Percentiles rank a stretch among this genome's conserved stretches.
Conservation (phyloP, 2,797 vertebrate species). For the Nasua narica region DNA sequence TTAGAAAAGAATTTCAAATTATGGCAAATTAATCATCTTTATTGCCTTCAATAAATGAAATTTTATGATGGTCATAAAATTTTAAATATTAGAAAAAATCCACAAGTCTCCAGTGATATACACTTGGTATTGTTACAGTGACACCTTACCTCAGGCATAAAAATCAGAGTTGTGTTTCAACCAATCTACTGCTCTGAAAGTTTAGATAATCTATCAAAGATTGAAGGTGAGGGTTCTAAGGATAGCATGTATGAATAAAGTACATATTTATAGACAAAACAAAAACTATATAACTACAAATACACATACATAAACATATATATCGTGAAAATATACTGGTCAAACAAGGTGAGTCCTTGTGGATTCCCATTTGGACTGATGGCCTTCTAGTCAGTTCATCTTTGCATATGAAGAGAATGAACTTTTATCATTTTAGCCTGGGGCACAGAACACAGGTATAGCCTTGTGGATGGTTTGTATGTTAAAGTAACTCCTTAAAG, state of each 20-base stretch:
- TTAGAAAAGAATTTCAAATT: conserved; percentile 8
- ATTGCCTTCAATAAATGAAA: neutral
- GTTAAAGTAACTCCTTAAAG: neutral
- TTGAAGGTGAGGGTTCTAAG: neutral
- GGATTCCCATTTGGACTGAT: neutral
- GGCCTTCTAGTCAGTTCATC: neutral
- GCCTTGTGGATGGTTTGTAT: neutral
- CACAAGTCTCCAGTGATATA: neutral
- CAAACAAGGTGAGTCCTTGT: neutral
- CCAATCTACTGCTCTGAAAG: neutral
- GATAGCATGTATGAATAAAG: neutral
- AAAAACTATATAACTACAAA: neutral
- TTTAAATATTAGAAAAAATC: neutral
- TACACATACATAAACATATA: neutral
- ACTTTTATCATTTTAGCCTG: neutral
- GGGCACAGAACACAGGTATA: neutral
- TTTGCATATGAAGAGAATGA: neutral
- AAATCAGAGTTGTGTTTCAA: neutral
- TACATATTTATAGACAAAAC: neutral
- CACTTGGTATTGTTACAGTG: neutral
- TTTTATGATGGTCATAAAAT: neutral
- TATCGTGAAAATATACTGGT: neutral
- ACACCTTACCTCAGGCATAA: neutral
- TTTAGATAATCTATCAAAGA: neutral
- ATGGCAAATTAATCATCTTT: neutral